These are phyloP conservation scores for Sipha flava DNA, from an alignment of 1,140 invertebrate genomes.

Conservation along the genomic window DNA sequence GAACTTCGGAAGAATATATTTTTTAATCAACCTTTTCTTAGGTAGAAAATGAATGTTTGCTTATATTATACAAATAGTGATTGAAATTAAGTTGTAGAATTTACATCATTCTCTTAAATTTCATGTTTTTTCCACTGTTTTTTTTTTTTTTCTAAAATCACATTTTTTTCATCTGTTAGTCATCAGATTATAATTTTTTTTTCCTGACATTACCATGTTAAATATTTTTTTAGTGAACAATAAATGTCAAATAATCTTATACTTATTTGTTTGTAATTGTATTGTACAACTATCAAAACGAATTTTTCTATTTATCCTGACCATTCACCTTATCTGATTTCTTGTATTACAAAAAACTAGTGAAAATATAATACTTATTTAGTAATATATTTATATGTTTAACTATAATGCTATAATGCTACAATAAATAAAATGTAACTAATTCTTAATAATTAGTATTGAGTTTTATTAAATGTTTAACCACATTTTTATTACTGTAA, in stretches of 20 bases:
- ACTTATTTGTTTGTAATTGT: not conserved
- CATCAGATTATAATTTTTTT: not conserved
- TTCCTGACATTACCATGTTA: not conserved
- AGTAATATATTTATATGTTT: not conserved
- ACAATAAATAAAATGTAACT: not conserved
- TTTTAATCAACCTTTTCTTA: not conserved
- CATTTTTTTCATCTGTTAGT: not conserved
- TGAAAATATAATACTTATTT: not conserved
- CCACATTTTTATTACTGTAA: too few species aligned
- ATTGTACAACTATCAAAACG: not conserved
- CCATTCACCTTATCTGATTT: not conserved
- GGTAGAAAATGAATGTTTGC: not conserved
- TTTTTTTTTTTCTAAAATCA: not conserved
- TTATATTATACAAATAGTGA: constrained; percentile 7
- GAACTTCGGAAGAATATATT: not conserved
- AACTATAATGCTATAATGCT: not conserved
- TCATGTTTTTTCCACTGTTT: not conserved
- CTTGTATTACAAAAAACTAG: not conserved
- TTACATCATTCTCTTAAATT: constrained; percentile 3
- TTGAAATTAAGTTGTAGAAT: not conserved
- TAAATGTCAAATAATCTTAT: constrained; percentile 17
- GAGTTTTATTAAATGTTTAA: too few species aligned
- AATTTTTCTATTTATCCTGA: not conserved
- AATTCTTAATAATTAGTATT: not conserved
- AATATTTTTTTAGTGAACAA: not conserved